Percentiles rank a stretch among this genome's conserved stretches.
These are phyloP conservation scores for Chiroxiphia lanceolata DNA, from an alignment of 2,797 vertebrate species.

Conservation along the genomic window DNA sequence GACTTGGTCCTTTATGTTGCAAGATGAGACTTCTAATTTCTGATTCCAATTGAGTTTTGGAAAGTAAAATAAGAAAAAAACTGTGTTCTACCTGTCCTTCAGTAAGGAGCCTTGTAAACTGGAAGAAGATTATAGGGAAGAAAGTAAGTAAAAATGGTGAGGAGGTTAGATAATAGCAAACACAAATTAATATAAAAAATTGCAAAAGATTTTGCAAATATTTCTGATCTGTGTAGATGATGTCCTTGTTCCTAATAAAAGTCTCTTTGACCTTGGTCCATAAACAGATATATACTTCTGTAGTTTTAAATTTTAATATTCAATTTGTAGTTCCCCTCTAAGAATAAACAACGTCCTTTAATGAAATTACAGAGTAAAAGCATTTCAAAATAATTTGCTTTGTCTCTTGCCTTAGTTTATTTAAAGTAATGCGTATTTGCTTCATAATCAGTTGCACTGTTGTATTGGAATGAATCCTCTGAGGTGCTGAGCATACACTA, in stretches of 20 bases:
- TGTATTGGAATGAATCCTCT: not conserved
- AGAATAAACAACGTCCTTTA: not conserved
- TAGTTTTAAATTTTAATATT: not conserved
- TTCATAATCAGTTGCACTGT: not conserved
- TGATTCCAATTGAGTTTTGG: not conserved
- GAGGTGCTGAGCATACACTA: not conserved
- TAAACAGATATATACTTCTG: not conserved
- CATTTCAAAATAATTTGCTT: not conserved
- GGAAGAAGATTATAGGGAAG: not conserved
- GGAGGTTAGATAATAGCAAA: not conserved
- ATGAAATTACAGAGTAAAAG: not conserved
- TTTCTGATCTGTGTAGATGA: not conserved
- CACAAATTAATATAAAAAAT: not conserved
- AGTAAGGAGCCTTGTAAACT: not conserved
- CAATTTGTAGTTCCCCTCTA: not conserved
- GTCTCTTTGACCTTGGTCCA: not conserved
- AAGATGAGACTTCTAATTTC: not conserved
- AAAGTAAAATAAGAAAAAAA: not conserved
- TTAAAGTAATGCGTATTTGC: conserved; percentile 4
- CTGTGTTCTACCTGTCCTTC: not conserved
- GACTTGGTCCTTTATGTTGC: not conserved
- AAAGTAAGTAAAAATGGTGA: not conserved
- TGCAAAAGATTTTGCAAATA: not conserved
- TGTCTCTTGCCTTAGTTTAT: not conserved
- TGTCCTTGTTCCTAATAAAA: not conserved